Evolutionary conservation across 2,113 vertebrate genomes (phyloP).

Genomic region (Bothrops jararaca): DNA sequence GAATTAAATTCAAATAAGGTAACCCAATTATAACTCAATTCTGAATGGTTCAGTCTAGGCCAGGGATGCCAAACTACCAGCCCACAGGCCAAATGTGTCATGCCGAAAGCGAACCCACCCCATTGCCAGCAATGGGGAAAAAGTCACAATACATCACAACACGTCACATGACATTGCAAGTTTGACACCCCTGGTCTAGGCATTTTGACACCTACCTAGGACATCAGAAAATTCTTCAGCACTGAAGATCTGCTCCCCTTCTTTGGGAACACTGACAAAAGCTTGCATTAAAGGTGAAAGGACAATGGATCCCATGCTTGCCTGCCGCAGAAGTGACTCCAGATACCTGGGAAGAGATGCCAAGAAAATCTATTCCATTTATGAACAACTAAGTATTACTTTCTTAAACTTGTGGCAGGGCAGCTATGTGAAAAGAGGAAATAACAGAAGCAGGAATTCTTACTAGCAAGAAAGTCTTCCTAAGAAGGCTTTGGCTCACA

Average conservation of each 20-base stretch:
- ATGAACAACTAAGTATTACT: not conserved
- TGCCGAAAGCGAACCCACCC: no score
- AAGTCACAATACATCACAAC: no score
- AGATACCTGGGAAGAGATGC: constrained; percentile 77
- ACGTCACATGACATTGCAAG: no score
- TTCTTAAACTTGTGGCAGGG: not conserved
- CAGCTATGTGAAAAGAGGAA: not conserved
- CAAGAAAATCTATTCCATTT: not conserved
- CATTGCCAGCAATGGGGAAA: no score
- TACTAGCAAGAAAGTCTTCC: not conserved
- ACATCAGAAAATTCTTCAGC: constrained; percentile 88
- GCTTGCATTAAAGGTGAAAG: constrained; percentile 82
- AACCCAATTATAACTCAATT: not conserved
- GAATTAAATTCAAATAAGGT: not conserved
- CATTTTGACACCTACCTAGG: constrained; percentile 56
- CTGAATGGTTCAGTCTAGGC: not conserved
- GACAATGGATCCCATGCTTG: constrained; percentile 80
- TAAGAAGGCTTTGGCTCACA: not conserved
- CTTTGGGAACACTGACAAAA: constrained; percentile 74
- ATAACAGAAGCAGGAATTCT: not conserved
- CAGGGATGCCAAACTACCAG: no score
- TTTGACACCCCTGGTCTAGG: not conserved
- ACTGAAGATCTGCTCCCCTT: constrained; percentile 75
- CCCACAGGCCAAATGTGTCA: no score
- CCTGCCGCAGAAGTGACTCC: constrained; percentile 86